Base-by-base conservation (phyloP, 2,888 invertebrate genomes). In the Hartigia nigra region DNA sequence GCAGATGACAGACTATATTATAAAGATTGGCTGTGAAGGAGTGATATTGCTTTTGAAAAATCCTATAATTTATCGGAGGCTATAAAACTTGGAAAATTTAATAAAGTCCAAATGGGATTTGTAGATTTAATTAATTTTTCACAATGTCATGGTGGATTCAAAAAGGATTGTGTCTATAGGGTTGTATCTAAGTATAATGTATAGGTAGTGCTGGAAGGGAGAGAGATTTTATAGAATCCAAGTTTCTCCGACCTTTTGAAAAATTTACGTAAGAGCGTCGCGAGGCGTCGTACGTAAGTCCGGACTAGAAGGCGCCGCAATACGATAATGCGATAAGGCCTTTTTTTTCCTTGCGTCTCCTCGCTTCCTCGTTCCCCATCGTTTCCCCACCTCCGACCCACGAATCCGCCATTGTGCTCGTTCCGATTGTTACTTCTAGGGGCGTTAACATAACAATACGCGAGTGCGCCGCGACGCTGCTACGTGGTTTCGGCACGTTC, bases 401-500 rank as follows among this genome's bases (percentile, higher is more conserved):
- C 87, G 85, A 84, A 82, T 81, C 85, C 86, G 83, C 89, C 86
- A 90, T 90, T 90, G 90, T 89, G 84, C 85, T 82, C 86, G 84
- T 85, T 87, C 85, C 89, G 87, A 91, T 91, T 91, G 90, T 91
- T 89, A 90, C 88, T 84, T 84, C 82, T 83, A 82, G 84, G 81
- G 82, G 84, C 87, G 88, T 91, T 91, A 90, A 89, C 91, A 91
- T 91, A 89, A 91, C 90, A 91, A 91, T 88, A 84, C 87, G 82
- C 83, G 85, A 87, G 87, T 85, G 81, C 76, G 75, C 72, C 76
- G 82, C 78, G 78, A 77, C 72, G 72, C 72, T 72, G 72, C 39
- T 23, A 55, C 39, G 55, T 9, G 39, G 23, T 55, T 55, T 55
- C 55, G 55, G 55, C 23, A 55, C 55, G 55, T 55, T 23, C 55